These are phyloP conservation scores for Drosophila tani DNA, from an alignment of 1,140 invertebrate species.

Conservation along the genomic window DNA sequence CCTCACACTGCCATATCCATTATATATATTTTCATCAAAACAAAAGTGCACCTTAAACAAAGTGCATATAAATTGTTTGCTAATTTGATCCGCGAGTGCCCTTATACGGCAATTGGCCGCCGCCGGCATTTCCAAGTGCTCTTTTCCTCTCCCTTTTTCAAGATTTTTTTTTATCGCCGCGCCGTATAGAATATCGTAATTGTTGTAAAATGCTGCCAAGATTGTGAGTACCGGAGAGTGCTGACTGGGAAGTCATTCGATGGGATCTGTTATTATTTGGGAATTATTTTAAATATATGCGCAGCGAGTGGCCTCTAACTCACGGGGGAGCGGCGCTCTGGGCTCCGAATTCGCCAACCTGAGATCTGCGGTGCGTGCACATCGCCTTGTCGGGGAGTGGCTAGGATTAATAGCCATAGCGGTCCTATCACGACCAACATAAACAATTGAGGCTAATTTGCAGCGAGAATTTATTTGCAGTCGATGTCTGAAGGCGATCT, in stretches of 20 bases:
- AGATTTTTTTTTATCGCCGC: constrained; percentile 30
- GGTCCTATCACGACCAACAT: constrained; percentile 15
- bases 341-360: constrained; percentile 2
- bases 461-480: constrained; percentile 3
- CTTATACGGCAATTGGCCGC: constrained; percentile 45
- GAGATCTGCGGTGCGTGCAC: constrained; percentile 9
- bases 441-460: constrained; percentile 7
- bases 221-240: constrained; percentile 9
- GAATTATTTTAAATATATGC: constrained; percentile 57
- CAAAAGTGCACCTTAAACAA: constrained; percentile 19
- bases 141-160: constrained; percentile 5
- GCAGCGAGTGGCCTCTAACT: constrained; percentile 13
- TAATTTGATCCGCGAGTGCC: constrained; percentile 44
- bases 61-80: constrained; percentile 54
- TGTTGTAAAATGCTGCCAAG: constrained; percentile 46
- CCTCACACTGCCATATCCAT: constrained; percentile 5
- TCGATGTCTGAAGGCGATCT: background rate
- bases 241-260: constrained; percentile 18
- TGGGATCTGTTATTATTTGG: constrained; percentile 51
- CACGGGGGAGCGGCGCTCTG: constrained; percentile 22
- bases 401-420: constrained; percentile 4
- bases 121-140: constrained; percentile 39
- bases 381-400: constrained; percentile 11
- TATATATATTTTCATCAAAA: constrained; percentile 1
- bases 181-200: constrained; percentile 46